Conservation (phyloP, 2,113 vertebrate species). For the Choloepus hoffmanni region DNA sequence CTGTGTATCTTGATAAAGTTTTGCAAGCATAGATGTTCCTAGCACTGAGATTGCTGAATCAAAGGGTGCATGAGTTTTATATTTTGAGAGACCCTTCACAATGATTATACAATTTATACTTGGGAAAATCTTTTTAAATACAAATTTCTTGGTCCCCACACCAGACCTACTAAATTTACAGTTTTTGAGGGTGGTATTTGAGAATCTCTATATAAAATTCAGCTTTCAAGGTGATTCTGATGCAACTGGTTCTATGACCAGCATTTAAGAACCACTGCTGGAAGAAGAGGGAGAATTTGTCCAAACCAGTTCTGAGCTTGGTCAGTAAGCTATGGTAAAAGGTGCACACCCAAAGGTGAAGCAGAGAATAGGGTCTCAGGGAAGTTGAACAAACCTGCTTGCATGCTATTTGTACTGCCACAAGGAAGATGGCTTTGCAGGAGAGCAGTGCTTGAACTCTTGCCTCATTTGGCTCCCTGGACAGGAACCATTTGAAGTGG, state of each 20-base stretch:
- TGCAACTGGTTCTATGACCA: background rate
- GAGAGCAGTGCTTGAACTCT: background rate
- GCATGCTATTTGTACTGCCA: background rate
- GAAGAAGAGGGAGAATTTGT: background rate
- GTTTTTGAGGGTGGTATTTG: background rate
- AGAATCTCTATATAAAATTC: background rate
- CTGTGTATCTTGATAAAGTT: background rate
- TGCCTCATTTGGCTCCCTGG: background rate
- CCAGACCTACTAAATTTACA: background rate
- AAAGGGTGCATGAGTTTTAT: background rate
- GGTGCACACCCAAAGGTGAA: background rate
- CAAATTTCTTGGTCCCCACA: background rate
- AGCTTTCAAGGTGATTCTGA: conserved; percentile 37
- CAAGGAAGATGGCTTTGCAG: background rate
- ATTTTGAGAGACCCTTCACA: background rate
- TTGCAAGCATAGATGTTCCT: background rate
- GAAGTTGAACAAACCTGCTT: background rate
- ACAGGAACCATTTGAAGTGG: background rate
- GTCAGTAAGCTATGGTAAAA: background rate
- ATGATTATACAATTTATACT: background rate
- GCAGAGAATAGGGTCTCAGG: background rate
- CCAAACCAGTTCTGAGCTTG: background rate
- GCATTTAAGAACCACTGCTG: background rate
- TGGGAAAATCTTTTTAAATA: background rate
- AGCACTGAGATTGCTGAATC: background rate